phyloP scores from a whole-genome alignment of 2,888 invertebrate species.

The Cactoblastis cactorum region DNA sequence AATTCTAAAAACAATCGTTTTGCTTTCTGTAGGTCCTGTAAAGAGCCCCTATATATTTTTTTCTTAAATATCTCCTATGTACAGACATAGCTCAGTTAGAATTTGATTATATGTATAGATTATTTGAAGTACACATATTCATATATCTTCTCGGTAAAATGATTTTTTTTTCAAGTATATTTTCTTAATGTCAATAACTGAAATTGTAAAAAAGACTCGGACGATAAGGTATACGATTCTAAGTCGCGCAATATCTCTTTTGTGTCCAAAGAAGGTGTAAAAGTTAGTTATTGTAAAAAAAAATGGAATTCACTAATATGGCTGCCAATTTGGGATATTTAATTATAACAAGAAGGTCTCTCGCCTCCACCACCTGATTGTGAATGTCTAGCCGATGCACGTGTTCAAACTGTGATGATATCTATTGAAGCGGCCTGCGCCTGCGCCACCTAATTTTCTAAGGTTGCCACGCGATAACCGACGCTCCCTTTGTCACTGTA shows the following conservation, averaged over 20 bases:
- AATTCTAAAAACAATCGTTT: too few relatives aligned
- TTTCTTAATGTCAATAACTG: too few relatives aligned
- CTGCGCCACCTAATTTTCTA: constrained; percentile 40
- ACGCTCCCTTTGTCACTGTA: constrained; percentile 35
- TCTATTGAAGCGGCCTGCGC: constrained; percentile 53
- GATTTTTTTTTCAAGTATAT: too few relatives aligned
- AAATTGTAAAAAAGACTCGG: too few relatives aligned
- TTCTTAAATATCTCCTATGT: too few relatives aligned
- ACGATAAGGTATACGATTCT: too few relatives aligned
- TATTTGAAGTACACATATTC: too few relatives aligned
- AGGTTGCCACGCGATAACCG: constrained; percentile 43
- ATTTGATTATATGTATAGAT: too few relatives aligned
- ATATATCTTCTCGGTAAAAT: too few relatives aligned
- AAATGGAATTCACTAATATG: constrained; percentile 25
- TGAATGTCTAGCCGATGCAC: constrained; percentile 60
- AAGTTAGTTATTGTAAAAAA: constrained; percentile 16
- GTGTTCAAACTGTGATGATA: constrained; percentile 63
- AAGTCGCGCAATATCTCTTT: background rate
- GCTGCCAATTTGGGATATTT: constrained; percentile 43
- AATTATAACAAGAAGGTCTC: constrained; percentile 33
- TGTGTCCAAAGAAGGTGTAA: background rate
- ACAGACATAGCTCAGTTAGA: too few relatives aligned
- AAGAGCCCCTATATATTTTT: too few relatives aligned
- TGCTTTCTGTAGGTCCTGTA: too few relatives aligned
- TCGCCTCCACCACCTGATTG: constrained; percentile 61